phyloP scores from a whole-genome alignment of 2,113 vertebrate genomes.

The Cichladusa arquata region DNA sequence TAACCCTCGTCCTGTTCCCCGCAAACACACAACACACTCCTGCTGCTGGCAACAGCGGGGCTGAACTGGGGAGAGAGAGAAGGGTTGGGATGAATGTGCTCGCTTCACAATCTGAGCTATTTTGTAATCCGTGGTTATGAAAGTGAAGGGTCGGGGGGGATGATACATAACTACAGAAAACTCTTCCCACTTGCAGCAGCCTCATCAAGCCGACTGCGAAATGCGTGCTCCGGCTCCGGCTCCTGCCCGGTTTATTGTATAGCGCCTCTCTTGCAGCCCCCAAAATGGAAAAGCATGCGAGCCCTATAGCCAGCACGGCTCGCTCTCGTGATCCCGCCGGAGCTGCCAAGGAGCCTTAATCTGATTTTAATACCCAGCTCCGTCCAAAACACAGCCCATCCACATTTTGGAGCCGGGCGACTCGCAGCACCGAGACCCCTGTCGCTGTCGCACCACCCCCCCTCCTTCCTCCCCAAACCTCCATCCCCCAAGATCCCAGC shows the following conservation, averaged over 20 bases:
- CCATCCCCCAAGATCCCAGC: slow-evolving; percentile 34
- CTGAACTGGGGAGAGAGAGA: background rate
- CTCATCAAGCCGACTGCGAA: slow-evolving; percentile 4
- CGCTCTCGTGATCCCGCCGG: slow-evolving; percentile 58
- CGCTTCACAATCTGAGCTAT: slow-evolving; percentile 31
- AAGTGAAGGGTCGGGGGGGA: slow-evolving; percentile 29
- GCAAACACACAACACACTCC: background rate
- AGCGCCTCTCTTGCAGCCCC: slow-evolving; percentile 42
- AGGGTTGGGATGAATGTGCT: slow-evolving; percentile 1
- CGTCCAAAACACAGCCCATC: slow-evolving; percentile 19
- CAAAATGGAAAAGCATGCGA: slow-evolving; percentile 72
- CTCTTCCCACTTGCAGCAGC: slow-evolving; percentile 57
- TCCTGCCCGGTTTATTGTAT: slow-evolving; percentile 33
- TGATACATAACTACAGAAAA: slow-evolving; percentile 56
- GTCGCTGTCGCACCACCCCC: background rate
- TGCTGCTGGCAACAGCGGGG: background rate
- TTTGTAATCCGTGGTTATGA: slow-evolving; percentile 67
- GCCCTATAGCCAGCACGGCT: slow-evolving; percentile 57
- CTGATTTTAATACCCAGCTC: slow-evolving; percentile 56
- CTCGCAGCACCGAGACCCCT: background rate
- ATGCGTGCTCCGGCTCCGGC: background rate
- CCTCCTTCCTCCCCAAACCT: background rate
- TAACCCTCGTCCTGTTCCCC: background rate
- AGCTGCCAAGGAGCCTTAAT: slow-evolving; percentile 69
- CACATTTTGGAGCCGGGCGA: background rate